Base-by-base conservation (phyloP, 2,888 invertebrate species). In the Phyllotreta cruciferae region DNA sequence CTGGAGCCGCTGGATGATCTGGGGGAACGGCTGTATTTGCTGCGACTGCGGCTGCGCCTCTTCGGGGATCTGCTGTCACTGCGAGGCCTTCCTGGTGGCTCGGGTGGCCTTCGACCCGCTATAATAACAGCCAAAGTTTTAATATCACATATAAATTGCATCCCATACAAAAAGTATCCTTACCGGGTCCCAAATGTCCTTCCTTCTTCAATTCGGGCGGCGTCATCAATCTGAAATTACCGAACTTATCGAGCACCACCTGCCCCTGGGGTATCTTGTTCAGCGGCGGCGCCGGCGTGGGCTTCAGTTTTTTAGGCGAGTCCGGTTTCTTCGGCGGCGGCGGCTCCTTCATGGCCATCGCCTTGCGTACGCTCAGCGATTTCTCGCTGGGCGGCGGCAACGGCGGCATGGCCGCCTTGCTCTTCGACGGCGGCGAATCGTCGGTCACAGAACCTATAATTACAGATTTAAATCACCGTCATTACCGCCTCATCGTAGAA, bases 181-280 rank as follows among this genome's bases (percentile, higher is more conserved):
- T 77, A 83, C 86, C 69, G 81, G 86, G 70, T 78, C 84, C 63
- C 78, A 81, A 69, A 11, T 80, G 79, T 37, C 13, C 42, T 36
- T 44, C 82, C 60, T 77, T 79, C 66, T 78, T 77, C 66, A 79
- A 74, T 65, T 81, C 80, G 10, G 79, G 79, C 3, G 82, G 81
- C 35, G 81, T 77, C 42, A 87, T 88, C 69, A 90, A 79, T 0
- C 90, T 85, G 82, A 90, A 86, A 69, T 89, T 87, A 0, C 90
- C 90, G 75, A 90, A 90, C 79, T 90, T 90, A 79, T 90, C 90
- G 68, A 90, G 80, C 11, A 90, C 89, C 60, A 89, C 86, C 79
- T 88, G 77, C 75, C 86, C 85, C 77, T 81, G 77, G 44, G 78
- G 79, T 60, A 80, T 78, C 53, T 80, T 80, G 53, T 80, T 79